phyloP scores from a whole-genome alignment of 1,140 invertebrate genomes.

The Colletes gigas region DNA sequence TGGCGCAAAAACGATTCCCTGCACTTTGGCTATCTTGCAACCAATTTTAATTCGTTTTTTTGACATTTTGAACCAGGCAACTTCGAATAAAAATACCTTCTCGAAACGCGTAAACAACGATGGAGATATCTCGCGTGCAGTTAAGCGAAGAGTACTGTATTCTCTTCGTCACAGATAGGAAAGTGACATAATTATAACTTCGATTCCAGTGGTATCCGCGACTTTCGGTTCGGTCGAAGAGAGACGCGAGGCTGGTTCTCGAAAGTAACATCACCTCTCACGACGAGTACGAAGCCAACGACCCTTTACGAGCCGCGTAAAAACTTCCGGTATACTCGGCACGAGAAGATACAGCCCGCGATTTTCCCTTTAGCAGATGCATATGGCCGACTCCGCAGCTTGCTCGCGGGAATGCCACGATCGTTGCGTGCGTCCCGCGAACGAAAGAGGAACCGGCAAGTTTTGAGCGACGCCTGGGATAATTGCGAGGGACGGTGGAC shows the following conservation, averaged over 20 bases:
- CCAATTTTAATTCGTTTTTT: no score
- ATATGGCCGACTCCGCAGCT: conserved; percentile 20
- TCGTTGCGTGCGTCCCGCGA: conserved; percentile 55
- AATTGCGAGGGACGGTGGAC: conserved; percentile 54
- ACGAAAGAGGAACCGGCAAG: conserved; percentile 52
- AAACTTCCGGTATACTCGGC: conserved; percentile 62
- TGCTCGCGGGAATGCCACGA: conserved; percentile 15
- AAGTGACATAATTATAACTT: conserved; percentile 15
- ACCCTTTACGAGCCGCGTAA: conserved; percentile 50
- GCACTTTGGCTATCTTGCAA: no score
- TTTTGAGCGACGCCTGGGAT: conserved; percentile 60
- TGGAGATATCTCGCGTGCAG: background rate
- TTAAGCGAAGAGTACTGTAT: no score
- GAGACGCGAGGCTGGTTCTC: background rate
- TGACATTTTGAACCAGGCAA: no score
- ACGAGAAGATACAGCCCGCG: conserved; percentile 48
- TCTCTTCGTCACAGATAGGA: background rate
- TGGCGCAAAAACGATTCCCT: no score
- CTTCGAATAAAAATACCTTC: background rate
- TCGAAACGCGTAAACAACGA: background rate
- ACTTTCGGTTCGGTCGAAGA: no score
- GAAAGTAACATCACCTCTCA: conserved; percentile 39
- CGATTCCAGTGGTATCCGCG: background rate
- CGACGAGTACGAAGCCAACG: conserved; percentile 43
- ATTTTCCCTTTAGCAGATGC: conserved; percentile 59